Evolutionary conservation across 1,140 invertebrate species (phyloP), one percentile per base, ranked within the genome.

Genomic region (Gonatopus flavifemur): DNA sequence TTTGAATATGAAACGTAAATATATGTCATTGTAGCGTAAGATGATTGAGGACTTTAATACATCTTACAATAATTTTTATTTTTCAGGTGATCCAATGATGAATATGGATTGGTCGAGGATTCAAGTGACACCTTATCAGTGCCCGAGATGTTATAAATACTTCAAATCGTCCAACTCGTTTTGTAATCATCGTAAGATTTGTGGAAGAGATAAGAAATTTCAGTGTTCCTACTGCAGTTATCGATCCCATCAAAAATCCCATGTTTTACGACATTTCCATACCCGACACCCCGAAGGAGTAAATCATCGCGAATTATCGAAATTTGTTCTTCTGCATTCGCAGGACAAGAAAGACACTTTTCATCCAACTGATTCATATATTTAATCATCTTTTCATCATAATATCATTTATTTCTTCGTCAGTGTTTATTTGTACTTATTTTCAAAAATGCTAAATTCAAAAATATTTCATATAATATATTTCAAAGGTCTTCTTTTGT

Each of bases 121-220:
- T 36, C 19, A 39, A 48, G 10, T 39, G 15, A 53, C 49, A n/a
- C 53, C 52, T 6, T 62, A 54, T 45, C 61, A 49, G 24, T 69
- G 65, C 46, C 42, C 19, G 12, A 57, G 58, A n/a, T 71, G 62
- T 44, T 51, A 47, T 9, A 67, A 68, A 20, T 59, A 47, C 38
- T 56, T 66, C 16, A 70, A 63, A 39, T 61, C 45, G 2, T 37
- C 45, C 4, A 52, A 54, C 38, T 59, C 56, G 1, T 55, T 49
- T 15, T 40, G 46, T 15, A 47, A 53, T 10, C 66, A 66, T 47
- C 38, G 48, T 1, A 55, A 38, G 12, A 49, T 48, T 21, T 79
- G 76, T 49, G 82, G 81, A 32, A 77, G 79, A 35, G 76, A 79
- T 47, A 77, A 80, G 33, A 75, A 72, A 51, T 81, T 74, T 57